These are phyloP conservation scores for Malurus melanocephalus DNA, from an alignment of 2,113 vertebrate genomes.

Conservation along the genomic window DNA sequence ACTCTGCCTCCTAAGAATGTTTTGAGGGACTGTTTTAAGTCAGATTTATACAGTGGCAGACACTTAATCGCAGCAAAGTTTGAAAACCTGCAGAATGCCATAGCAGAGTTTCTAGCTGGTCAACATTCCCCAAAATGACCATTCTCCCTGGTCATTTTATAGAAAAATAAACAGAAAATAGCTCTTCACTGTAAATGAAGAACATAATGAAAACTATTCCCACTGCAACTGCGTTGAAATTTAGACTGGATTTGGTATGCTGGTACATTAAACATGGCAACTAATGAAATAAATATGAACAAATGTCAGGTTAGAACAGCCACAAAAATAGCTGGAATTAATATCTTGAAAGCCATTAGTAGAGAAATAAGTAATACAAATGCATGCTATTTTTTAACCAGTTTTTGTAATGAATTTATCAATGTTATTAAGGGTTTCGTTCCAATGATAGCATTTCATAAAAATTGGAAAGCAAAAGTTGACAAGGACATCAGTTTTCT, in stretches of 20 bases:
- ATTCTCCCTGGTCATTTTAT: neutral
- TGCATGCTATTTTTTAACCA: slow-evolving; percentile 5
- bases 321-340: neutral
- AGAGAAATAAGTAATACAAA: slow-evolving; percentile 37
- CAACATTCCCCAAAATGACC: neutral
- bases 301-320: slow-evolving; percentile 2
- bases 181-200: neutral
- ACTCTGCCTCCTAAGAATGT: neutral
- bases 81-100: neutral
- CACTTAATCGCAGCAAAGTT: neutral
- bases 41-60: neutral
- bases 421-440: neutral
- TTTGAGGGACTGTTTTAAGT: neutral
- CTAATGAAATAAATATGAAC: slow-evolving; percentile 20
- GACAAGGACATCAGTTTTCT: neutral
- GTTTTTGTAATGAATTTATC: neutral
- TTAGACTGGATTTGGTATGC: neutral
- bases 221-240: neutral
- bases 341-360: neutral
- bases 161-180: neutral
- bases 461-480: neutral
- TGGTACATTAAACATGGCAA: neutral
- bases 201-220: neutral
- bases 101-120: neutral
- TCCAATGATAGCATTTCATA: neutral